Conservation (phyloP, 2,113 vertebrate species). For the Callithrix jacchus region DNA sequence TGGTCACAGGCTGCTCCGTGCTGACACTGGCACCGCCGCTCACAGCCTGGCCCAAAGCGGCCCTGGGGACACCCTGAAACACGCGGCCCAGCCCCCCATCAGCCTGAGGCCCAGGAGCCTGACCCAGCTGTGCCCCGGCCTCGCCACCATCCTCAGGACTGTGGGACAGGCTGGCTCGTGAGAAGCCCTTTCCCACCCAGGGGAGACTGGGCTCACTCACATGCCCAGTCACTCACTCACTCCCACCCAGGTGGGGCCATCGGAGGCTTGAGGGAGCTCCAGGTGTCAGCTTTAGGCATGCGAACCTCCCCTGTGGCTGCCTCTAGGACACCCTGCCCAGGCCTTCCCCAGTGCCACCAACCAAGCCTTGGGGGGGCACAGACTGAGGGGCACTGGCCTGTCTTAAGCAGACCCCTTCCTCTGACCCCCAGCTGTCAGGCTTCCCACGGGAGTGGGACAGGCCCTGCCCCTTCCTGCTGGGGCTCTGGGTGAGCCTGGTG, state of each 20-base stretch:
- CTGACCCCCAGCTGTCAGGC: not conserved
- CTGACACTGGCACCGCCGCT: slow-evolving; percentile 90
- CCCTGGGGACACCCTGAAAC: slow-evolving; percentile 89
- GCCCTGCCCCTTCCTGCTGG: not conserved
- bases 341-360: not conserved
- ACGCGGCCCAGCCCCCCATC: fast-evolving
- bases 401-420: not conserved
- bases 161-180: fast-evolving
- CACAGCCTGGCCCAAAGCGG: slow-evolving; percentile 89
- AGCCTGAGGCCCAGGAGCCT: not conserved
- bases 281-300: not conserved
- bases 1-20: slow-evolving; percentile 92
- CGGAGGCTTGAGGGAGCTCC: not conserved
- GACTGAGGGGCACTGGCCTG: fast-evolving
- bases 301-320: no score
- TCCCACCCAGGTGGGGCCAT: not conserved
- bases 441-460: fast-evolving
- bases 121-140: no score
- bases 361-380: fast-evolving
- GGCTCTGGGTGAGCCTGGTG: not conserved
- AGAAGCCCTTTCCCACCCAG: not conserved
- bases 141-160: fast-evolving
- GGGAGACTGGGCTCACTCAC: not conserved
- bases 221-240: no score
- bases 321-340: not conserved